Conservation (phyloP, 2,113 vertebrate species). For the Choloepus hoffmanni region DNA sequence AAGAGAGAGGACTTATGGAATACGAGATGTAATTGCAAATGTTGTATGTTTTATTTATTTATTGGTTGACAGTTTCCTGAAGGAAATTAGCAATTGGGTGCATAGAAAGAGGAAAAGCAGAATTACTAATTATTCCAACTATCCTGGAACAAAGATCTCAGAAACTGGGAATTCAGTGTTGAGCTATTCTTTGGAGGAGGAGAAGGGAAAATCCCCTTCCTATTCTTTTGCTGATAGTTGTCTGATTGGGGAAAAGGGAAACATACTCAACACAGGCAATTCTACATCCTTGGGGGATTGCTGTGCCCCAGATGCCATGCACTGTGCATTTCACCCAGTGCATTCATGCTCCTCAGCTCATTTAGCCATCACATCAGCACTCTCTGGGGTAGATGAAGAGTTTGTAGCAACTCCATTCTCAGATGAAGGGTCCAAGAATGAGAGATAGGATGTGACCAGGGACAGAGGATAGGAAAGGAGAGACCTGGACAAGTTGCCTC, state of each 20-base stretch:
- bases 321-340: fast-evolving
- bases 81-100: not conserved
- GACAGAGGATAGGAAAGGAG: not conserved
- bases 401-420: not conserved
- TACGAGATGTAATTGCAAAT: no score
- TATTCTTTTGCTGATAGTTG: not conserved
- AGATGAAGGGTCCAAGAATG: not conserved
- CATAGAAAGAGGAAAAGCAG: not conserved
- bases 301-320: fast-evolving
- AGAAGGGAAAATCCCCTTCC: not conserved
- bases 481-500: not conserved
- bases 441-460: not conserved
- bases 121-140: not conserved
- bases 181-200: not conserved
- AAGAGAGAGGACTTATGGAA: not conserved
- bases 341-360: not conserved
- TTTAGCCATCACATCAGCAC: not conserved
- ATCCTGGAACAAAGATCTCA: not conserved
- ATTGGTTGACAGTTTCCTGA: not conserved
- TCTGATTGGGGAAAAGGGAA: not conserved
- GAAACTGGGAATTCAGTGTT: not conserved
- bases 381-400: not conserved
- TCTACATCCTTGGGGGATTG: not conserved
- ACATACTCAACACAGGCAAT: not conserved
- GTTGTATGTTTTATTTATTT: not conserved